phyloP scores from a whole-genome alignment of 2,888 invertebrate species.

The Andrena camellia region DNA sequence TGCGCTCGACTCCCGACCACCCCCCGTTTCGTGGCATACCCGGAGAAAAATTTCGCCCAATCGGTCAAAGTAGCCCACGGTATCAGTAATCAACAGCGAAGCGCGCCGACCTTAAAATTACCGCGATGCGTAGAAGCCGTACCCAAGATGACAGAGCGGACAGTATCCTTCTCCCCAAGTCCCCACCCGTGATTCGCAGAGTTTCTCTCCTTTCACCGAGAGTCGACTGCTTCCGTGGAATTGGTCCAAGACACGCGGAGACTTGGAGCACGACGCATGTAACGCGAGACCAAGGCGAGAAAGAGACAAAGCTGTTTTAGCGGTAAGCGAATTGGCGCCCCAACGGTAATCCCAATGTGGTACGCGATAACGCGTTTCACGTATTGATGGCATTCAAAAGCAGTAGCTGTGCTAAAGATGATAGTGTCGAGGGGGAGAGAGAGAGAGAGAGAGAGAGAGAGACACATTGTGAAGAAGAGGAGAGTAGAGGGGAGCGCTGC shows the following conservation, averaged over 20 bases:
- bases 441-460: not conserved
- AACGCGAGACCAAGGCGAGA: conserved; percentile 9
- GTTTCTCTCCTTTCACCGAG: conserved; percentile 75
- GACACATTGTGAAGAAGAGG: not conserved
- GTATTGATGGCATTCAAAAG: not conserved
- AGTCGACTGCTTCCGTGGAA: conserved; percentile 42
- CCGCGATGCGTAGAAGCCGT: conserved; percentile 42
- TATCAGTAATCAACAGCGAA: conserved; percentile 7
- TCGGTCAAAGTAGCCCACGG: not conserved
- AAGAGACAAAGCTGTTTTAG: not conserved
- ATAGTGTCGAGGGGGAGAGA: not conserved
- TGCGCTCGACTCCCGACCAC: too few relatives aligned
- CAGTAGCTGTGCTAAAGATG: too few relatives aligned
- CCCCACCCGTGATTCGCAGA: conserved; percentile 48
- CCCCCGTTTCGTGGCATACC: not conserved
- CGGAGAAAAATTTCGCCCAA: not conserved
- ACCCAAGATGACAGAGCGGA: conserved; percentile 39
- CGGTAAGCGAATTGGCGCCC: not conserved
- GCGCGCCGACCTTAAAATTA: conserved; percentile 50
- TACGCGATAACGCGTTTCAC: not conserved
- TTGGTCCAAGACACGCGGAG: conserved; percentile 26
- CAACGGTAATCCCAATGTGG: conserved; percentile 28
- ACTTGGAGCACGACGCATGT: not conserved
- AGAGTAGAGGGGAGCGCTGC: not conserved
- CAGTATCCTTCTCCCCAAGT: conserved; percentile 65